Percentiles rank a stretch among this genome's conserved stretches.
These are phyloP conservation scores for Tetrapedia diversipes DNA, from an alignment of 2,888 invertebrate genomes.

Conservation along the genomic window DNA sequence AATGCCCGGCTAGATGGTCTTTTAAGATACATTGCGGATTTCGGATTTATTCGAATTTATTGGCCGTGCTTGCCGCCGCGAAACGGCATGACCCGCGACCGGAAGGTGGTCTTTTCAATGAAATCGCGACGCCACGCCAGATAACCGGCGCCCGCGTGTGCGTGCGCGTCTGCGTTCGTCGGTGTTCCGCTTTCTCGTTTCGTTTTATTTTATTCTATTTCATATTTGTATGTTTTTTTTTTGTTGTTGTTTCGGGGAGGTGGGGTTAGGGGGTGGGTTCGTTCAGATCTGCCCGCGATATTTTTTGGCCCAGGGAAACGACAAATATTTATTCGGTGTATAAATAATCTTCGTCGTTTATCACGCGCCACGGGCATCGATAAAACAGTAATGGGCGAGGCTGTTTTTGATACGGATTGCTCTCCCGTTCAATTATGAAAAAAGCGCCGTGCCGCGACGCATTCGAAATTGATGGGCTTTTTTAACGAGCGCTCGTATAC, in stretches of 20 bases:
- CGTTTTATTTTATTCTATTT: not conserved
- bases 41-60: slow-evolving; percentile 27
- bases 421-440: slow-evolving; percentile 47
- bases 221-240: no score
- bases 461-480: slow-evolving; percentile 23
- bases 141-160: slow-evolving; percentile 1
- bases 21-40: slow-evolving; percentile 38
- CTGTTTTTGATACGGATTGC: slow-evolving; percentile 53
- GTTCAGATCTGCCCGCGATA: slow-evolving; percentile 36
- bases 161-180: not conserved
- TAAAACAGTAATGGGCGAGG: slow-evolving; percentile 41
- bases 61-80: no score
- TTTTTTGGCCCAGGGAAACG: slow-evolving; percentile 1
- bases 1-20: slow-evolving; percentile 16
- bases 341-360: slow-evolving; percentile 51
- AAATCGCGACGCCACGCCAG: slow-evolving; percentile 8
- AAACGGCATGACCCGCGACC: not conserved
- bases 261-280: no score
- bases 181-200: not conserved
- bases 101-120: slow-evolving; percentile 27
- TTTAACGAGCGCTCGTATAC: not conserved
- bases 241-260: no score
- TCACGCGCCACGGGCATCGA: slow-evolving; percentile 37
- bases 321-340: slow-evolving; percentile 42
- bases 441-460: slow-evolving; percentile 14